Base-by-base conservation (phyloP, 2,113 vertebrate species). In the Dipodomys spectabilis region DNA sequence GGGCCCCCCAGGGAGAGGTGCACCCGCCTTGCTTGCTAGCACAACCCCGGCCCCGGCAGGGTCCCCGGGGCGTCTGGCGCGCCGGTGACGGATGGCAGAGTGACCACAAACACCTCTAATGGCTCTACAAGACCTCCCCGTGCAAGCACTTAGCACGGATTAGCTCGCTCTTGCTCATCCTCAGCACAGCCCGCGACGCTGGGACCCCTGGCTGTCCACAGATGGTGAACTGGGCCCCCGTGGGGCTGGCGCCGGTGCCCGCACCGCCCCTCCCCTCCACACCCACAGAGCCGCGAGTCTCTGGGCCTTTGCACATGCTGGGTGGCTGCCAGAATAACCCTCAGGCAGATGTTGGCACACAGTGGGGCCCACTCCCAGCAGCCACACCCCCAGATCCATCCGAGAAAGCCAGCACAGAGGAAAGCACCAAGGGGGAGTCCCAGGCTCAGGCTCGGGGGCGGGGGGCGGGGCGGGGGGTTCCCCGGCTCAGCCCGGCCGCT, bases 161-260 rank as follows among this genome's bases (percentile, higher is more conserved):
- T 22, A 64, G 53, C 86, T 82, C 67, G 5, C 12, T 22, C 86
- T 82, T 60, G 5, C 12, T 22, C 4, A 25, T 25, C 25, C 35
- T 53, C 62, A n/a, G 13, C 60, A 79, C 0, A 2, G 22, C 16
- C 39, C 49, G 16, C 0, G 3, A 27, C 62, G 68, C 60, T 62
- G 28, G 23, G 71, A 2, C 45, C 65, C 83, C 75, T 72, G 2
- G 28, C 22, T 23, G 28, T 69, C 80, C 25, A 69, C 5, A 49
- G 71, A 57, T 39, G 64, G 57, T 72, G 91, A 65, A 86, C 30
- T 0, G 35, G 93, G 77, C 81, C 35, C 7, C 18, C 12, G 20
- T 10, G 15, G 1, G 0, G 25, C 6, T 5, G 60, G 53, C 53
- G 5, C 39, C 39, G 5, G 39, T 39, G 39, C 53, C 53, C 53